Percentiles rank a stretch among this genome's conserved stretches.
phyloP scores from a whole-genome alignment of 2,888 invertebrate genomes.

The Adelphocoris suturalis region DNA sequence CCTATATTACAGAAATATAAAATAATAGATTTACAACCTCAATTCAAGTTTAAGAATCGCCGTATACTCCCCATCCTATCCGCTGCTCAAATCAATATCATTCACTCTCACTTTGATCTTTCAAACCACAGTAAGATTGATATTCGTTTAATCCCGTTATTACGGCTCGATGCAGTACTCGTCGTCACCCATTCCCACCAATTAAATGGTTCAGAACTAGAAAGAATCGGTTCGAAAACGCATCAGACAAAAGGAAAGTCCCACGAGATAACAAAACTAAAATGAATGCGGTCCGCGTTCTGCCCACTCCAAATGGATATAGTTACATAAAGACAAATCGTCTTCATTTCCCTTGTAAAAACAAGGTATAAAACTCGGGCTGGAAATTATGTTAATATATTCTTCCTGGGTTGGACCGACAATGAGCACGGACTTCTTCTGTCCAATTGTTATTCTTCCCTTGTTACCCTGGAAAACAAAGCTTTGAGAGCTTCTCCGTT shows the following conservation, averaged over 20 bases:
- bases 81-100: too few relatives aligned
- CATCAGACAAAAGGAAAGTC: neutral
- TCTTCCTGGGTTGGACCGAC: conserved; percentile 69
- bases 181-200: too few relatives aligned
- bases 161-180: too few relatives aligned
- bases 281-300: conserved; percentile 67
- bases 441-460: conserved; percentile 67
- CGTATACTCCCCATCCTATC: too few relatives aligned
- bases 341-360: conserved; percentile 71
- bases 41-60: too few relatives aligned
- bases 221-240: neutral
- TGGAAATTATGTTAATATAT: conserved; percentile 70
- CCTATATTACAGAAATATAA: too few relatives aligned
- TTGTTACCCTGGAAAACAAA: conserved; percentile 70
- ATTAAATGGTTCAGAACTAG: neutral
- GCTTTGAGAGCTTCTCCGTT: conserved; percentile 62
- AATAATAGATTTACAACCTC: too few relatives aligned
- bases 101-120: too few relatives aligned
- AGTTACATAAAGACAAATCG: conserved; percentile 71
- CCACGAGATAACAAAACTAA: conserved; percentile 14
- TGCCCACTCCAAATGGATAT: conserved; percentile 60
- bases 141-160: too few relatives aligned
- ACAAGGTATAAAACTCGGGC: conserved; percentile 66
- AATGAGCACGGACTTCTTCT: conserved; percentile 66
- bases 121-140: too few relatives aligned